Evolutionary conservation across 1,140 invertebrate genomes (phyloP), one percentile per base, ranked within the genome.

Genomic region (Drosophila mayri): DNA sequence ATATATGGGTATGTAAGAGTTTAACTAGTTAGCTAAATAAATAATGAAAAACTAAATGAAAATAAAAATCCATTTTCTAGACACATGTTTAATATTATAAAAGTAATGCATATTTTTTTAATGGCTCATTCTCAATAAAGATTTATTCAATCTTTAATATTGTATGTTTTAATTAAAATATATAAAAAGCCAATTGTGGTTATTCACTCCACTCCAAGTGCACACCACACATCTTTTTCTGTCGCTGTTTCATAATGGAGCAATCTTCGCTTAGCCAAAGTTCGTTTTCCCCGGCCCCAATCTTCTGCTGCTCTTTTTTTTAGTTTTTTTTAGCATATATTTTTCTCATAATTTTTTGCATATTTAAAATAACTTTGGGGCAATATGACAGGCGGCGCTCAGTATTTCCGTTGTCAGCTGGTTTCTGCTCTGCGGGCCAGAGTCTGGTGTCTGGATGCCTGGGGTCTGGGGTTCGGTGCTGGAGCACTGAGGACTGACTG

Each of bases 281-380:
- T 68, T 47, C 50, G 66, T 63, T 63, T 84, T 55, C 41, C 52
- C 68, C 41, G 40, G 54, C 40, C n/a, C 49, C 66, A 37, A 28
- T 49, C 43, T 37, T 49, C 14, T 22, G 40, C 59, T 57, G 10
- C 20, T 25, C 20, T 25, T 30, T 50, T 70, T 50, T 60, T 18
- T 11, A 25, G 18, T 54, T 70, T 66, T 52, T 32, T 32, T 28
- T 1, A 18, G 14, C 22, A 68, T 57, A 78, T 86, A 62, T 88
- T 41, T 68, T 68, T 55, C 60, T 43, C 73, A 76, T 77, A 59
- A 76, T 77, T 83, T 87, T 83, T 90, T 88, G 84, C 84, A 88
- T 88, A 88, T 88, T 88, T 80, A 88, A 84, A 88, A 88, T 88
- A 88, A 80, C 85, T 88, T 84, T 79, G 76, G 67, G 72, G 58